phyloP scores from a whole-genome alignment of 2,797 vertebrate genomes.

The Pangasius sanitwongsei region DNA sequence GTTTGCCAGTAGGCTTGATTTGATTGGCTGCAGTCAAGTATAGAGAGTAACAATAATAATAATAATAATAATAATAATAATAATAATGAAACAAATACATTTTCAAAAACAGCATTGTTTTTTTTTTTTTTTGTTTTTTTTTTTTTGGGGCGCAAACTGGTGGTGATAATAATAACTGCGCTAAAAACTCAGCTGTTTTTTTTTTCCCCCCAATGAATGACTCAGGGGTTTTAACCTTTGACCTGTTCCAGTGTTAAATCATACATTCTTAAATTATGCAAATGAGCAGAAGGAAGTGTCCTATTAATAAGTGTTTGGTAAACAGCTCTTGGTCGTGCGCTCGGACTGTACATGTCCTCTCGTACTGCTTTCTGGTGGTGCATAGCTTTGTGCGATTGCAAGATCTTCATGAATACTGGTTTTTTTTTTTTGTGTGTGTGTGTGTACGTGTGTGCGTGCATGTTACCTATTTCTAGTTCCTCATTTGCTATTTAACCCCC shows the following conservation, averaged over 20 bases:
- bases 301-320: background rate
- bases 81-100: too few relatives aligned
- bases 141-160: too few relatives aligned
- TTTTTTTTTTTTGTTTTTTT: too few relatives aligned
- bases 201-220: background rate
- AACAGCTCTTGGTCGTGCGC: slow-evolving; percentile 19
- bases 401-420: background rate
- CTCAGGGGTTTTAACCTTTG: background rate
- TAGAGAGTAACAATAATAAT: background rate
- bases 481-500: background rate
- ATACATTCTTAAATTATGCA: background rate
- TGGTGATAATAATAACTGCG: too few relatives aligned
- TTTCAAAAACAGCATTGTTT: too few relatives aligned
- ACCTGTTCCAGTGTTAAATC: background rate
- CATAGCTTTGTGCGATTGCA: background rate
- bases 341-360: background rate
- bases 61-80: background rate
- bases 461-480: background rate
- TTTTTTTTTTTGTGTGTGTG: too few relatives aligned
- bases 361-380: background rate
- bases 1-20: background rate
- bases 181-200: background rate
- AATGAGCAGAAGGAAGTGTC: background rate
- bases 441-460: background rate
- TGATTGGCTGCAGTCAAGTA: background rate